Base-by-base conservation (phyloP, 2,797 vertebrate genomes). In the Emydoidea blandingii region DNA sequence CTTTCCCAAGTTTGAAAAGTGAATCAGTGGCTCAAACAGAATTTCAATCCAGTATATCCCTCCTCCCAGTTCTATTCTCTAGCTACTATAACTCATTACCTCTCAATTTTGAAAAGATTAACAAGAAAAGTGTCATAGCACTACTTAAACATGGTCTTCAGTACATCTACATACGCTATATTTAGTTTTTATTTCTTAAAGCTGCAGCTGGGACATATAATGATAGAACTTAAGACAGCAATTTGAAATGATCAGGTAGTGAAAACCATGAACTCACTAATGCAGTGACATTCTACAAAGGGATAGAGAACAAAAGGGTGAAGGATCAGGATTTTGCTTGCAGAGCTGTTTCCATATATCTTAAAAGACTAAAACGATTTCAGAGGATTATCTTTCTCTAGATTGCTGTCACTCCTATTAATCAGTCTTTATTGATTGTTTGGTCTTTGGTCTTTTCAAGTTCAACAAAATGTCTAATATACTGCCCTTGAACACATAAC, bases 381-480 rank as follows among this genome's bases (percentile, higher is more conserved):
- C 96, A 98, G 97, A 98, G 98, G 98, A 99, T 99, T 98, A 99
- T 98, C 98, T 98, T 98, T 97, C 91, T 97, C 88, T 98, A 98
- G 98, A 98, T 98, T 98, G 98, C 98, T 99, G 98, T 98, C 98
- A 98, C 97, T 98, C 98, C 98, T 98, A 98, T 98, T 99, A 99
- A 99, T 99, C 98, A 99, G 98, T 98, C 97, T 96, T 98, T 98
- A 99, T 99, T 98, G 99, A 99, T 98, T 98, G 96, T 96, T 98
- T 98, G 98, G 98, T 98, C 98, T 98, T 98, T 98, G 93, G 96
- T 94, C 97, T 98, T 81, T 97, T 99, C 98, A 98, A 98, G 98
- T 99, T 99, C 98, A 99, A 96, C 90, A 85, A 87, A 94, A 97
- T 97, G 97, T 97, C 98, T 98, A 97, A 96, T 93, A 93, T 85